These are phyloP conservation scores for Lagothrix lagotricha DNA, from an alignment of 2,797 vertebrate species.

Conservation along the genomic window DNA sequence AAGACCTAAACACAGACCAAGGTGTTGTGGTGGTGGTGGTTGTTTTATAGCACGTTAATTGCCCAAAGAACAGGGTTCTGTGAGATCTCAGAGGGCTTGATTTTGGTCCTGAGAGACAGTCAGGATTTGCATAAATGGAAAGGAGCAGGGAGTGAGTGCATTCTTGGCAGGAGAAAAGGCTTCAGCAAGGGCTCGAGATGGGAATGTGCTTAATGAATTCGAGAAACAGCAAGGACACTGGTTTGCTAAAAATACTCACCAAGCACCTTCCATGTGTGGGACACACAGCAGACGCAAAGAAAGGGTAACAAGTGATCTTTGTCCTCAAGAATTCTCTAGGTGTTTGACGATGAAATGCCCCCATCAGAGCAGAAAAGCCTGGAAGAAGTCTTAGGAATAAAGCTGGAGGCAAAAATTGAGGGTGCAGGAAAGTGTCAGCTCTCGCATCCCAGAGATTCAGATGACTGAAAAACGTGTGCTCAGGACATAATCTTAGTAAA, in stretches of 20 bases:
- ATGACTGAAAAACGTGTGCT: conserved; percentile 25
- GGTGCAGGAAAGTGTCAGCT: not conserved
- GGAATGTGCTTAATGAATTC: conserved; percentile 14
- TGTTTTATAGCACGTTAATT: not conserved
- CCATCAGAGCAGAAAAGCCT: not conserved
- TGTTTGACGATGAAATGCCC: not conserved
- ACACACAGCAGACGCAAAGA: not conserved
- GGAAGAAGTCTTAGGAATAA: not conserved
- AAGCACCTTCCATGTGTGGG: not conserved
- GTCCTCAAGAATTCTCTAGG: not conserved
- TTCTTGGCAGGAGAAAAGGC: conserved; percentile 35
- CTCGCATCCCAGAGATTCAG: not conserved
- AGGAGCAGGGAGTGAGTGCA: not conserved
- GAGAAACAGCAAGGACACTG: not conserved
- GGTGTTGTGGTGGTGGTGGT: too few relatives aligned
- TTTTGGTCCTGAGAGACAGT: not conserved
- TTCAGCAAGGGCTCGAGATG: not conserved
- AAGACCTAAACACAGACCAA: not conserved
- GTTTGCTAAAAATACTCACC: conserved; percentile 48
- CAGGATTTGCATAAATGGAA: conserved; percentile 52
- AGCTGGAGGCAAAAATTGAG: not conserved
- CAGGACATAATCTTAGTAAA: conserved; percentile 58
- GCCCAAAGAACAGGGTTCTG: not conserved
- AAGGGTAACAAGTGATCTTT: not conserved
- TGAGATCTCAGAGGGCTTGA: conserved; percentile 2